phyloP scores from a whole-genome alignment of 2,888 invertebrate species.

The Seira musarum region DNA sequence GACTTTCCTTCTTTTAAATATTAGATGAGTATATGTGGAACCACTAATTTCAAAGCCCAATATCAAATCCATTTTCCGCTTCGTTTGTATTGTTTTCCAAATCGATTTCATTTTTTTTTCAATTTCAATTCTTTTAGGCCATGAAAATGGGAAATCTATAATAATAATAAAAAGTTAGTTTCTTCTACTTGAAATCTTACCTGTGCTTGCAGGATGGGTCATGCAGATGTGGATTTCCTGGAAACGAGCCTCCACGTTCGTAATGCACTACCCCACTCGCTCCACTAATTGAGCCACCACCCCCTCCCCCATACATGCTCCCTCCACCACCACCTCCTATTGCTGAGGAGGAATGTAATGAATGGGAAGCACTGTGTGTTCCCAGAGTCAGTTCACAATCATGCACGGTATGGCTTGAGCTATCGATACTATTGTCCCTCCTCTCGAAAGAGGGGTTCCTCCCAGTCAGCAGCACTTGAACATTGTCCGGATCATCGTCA shows the following conservation, averaged over 20 bases:
- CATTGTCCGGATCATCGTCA: conserved; percentile 68
- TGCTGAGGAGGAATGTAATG: conserved; percentile 40
- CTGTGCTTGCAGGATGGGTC: conserved; percentile 56
- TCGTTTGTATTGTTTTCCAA: not conserved
- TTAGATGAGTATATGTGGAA: no score
- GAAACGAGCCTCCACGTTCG: conserved; percentile 52
- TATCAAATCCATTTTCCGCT: not conserved
- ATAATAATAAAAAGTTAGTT: not conserved
- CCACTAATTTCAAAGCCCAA: no score
- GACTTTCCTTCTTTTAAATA: no score
- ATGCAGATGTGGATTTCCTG: conserved; percentile 53
- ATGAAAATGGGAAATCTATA: not conserved
- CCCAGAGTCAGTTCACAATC: conserved; percentile 52
- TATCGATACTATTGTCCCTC: conserved; percentile 47
- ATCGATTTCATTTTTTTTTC: not conserved
- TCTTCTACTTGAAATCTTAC: conserved; percentile 12
- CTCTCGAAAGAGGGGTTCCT: conserved; percentile 39
- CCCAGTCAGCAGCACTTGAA: conserved; percentile 52
- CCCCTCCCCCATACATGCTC: not conserved
- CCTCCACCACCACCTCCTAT: conserved; percentile 27
- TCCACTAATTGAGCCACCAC: conserved; percentile 17
- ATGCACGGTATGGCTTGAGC: conserved; percentile 53
- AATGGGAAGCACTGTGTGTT: conserved; percentile 48
- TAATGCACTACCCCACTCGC: conserved; percentile 36
- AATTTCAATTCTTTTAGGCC: not conserved